Base-by-base conservation (phyloP, 2,113 vertebrate genomes). In the Chloropsis hardwickii region DNA sequence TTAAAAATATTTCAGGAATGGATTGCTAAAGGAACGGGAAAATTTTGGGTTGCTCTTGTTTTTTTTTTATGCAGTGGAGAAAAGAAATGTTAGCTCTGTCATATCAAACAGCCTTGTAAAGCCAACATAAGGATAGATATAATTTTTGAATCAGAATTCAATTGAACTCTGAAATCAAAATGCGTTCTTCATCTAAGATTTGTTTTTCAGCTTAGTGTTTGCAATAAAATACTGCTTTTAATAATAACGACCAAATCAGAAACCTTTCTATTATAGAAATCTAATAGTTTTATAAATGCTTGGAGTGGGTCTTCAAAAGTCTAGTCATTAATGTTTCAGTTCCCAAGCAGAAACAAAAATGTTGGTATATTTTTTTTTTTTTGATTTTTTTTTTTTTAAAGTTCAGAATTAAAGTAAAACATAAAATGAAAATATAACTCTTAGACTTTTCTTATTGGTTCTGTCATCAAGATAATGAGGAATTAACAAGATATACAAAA, bases 161-260 rank as follows among this genome's bases (percentile, higher is more conserved):
- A 73, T 94, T 70, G 95, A 90, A 79, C n/a, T 19, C 53, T 74
- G 42, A 86, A 96, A 88, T 50, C 4, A 67, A 90, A 95, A 40
- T 77, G 37, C 29, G 95, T 96, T 83, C 40, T 96, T 95, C 60
- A 81, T 81, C 62, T 95, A 65, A 95, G 80, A 72, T 57, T 92
- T 4, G 76, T 95, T 97, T 96, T 85, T 96, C 73, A 92, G 79
- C 76, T 64, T 81, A 88, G 19, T 90, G 11, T 78, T 97, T 91
- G 64, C 79, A 97, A 76, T 84, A 92, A 69, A 85, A 50, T 35
- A 37, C 2, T 86, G 21, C 27, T 96, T 98, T 95, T 90, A 95
- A 89, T 96, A 96, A 94, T 54, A 88, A 81, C 94, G 45, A 87
- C 24, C 21, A 39, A 88, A 82, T 53, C 8, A 76, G 48, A 61